These are phyloP conservation scores for Poecilia picta DNA, from an alignment of 2,797 vertebrate species.

Conservation along the genomic window DNA sequence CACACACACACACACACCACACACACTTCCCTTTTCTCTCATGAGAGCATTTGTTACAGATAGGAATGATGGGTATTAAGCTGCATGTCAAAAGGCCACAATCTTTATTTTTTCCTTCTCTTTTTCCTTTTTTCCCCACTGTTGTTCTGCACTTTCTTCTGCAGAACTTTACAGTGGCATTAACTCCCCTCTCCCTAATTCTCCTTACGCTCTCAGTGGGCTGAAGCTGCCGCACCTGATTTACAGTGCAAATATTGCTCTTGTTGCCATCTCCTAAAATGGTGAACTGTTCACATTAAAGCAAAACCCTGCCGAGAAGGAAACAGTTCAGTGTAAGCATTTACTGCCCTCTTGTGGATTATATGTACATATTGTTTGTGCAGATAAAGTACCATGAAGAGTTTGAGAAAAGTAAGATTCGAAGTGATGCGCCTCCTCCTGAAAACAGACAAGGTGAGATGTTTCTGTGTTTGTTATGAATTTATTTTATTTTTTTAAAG, in stretches of 20 bases:
- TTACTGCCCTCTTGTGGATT: slow-evolving; percentile 45
- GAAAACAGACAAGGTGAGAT: slow-evolving; percentile 75
- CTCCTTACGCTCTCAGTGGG: neutral
- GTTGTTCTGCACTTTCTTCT: slow-evolving; percentile 18
- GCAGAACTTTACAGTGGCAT: slow-evolving; percentile 43
- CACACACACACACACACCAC: slow-evolving; percentile 16
- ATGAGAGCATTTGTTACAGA: slow-evolving; percentile 46
- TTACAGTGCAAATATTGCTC: neutral
- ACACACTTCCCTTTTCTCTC: slow-evolving; percentile 41
- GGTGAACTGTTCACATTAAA: slow-evolving; percentile 13
- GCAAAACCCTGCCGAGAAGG: neutral
- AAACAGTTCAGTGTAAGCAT: neutral
- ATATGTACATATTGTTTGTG: slow-evolving; percentile 18
- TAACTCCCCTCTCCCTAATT: slow-evolving; percentile 8
- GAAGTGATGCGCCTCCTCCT: slow-evolving; percentile 79
- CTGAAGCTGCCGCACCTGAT: neutral
- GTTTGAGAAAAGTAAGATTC: slow-evolving; percentile 91
- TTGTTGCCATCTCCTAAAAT: slow-evolving; percentile 38
- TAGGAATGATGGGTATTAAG: slow-evolving; percentile 67
- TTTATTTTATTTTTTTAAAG: neutral
- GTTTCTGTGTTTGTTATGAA: neutral
- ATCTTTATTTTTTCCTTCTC: slow-evolving; percentile 30
- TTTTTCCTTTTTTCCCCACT: slow-evolving; percentile 14
- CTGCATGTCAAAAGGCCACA: slow-evolving; percentile 42
- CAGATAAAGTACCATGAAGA: slow-evolving; percentile 98